Percentiles rank a stretch among this genome's conserved stretches.
Conservation (phyloP, 2,113 vertebrate genomes). For the Pyxicephalus adspersus region DNA sequence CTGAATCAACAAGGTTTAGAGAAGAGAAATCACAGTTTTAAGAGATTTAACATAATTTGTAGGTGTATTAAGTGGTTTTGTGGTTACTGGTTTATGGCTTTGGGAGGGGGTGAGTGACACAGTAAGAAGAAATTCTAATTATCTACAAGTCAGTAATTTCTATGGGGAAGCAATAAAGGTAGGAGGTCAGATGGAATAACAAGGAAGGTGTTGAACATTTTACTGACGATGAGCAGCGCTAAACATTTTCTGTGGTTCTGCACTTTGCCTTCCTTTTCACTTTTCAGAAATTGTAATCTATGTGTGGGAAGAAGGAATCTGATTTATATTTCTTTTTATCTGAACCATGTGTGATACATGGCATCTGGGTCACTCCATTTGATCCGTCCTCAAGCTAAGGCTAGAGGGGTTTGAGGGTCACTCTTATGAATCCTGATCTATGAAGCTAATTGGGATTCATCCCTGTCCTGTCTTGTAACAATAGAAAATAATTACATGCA, state of each 20-base stretch:
- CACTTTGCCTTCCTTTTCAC: no score
- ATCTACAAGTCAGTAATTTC: conserved; percentile 45
- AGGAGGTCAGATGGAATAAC: conserved; percentile 40
- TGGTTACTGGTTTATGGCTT: conserved; percentile 44
- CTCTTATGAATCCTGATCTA: no score
- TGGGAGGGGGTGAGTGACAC: conserved; percentile 38
- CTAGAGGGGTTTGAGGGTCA: no score
- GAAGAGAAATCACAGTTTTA: conserved; percentile 40
- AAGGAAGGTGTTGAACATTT: conserved; percentile 10
- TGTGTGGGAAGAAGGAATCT: no score
- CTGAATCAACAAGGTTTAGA: conserved; percentile 41
- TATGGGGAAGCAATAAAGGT: conserved; percentile 28
- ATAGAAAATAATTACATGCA: no score
- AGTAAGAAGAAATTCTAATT: conserved; percentile 40
- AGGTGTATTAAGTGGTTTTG: conserved; percentile 36
- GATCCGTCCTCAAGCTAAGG: no score
- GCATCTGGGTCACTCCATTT: no score
- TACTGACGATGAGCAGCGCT: neutral
- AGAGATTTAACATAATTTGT: conserved; percentile 39
- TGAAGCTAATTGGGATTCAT: no score
- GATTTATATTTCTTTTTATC: no score
- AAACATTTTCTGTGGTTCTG: neutral
- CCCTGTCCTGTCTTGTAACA: no score
- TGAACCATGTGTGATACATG: no score
- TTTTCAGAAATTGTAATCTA: no score